Evolutionary conservation across 1,140 invertebrate genomes (phyloP), one percentile per base, ranked within the genome.

Genomic region (Zaprionus camerounensis): DNA sequence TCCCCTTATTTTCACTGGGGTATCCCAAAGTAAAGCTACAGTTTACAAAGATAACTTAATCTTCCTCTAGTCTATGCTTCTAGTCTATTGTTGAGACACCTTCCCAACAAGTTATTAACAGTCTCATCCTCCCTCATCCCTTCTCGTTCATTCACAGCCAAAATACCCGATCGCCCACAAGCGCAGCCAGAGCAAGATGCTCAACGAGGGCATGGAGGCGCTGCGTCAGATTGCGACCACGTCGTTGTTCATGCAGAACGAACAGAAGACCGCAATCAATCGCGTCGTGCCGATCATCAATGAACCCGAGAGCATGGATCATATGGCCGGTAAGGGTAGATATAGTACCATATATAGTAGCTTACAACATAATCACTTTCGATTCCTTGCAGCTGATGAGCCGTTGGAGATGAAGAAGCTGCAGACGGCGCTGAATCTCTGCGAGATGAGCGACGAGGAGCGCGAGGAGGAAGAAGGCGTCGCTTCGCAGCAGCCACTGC

Each of bases 191-290:
- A 92, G 90, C 76, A 92, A 92, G 73, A 92, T 92, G 91, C 79
- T 92, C 12, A 92, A 92, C 63, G 92, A 92, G 81, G 92, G 92
- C 22, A 93, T 93, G 87, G 92, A 93, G 79, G 91, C 92, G 64
- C 68, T 93, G 17, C 88, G 92, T 12, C 92, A 93, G 71, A 93
- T 93, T n/a, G 92, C 92, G 49, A 92, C 92, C 28, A 93, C 92
- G 51, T 93, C 92, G 58, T 74, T 93, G 53, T 93, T 93, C 76
- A 91, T 93, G 90, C 92, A 93, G 66, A 93, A 92, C 68, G 92
- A 93, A 51, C 91, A 93, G 71, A 92, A 91, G 58, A 78, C 83
- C 26, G 72, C 76, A 51, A 80, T 73, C 11, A 93, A 88, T 78
- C 91, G 91, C 1, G 85, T 92, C 26, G 91, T 93, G 70, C 92